These are phyloP conservation scores for Monopterus albus DNA, from an alignment of 2,113 vertebrate genomes.

Conservation along the genomic window DNA sequence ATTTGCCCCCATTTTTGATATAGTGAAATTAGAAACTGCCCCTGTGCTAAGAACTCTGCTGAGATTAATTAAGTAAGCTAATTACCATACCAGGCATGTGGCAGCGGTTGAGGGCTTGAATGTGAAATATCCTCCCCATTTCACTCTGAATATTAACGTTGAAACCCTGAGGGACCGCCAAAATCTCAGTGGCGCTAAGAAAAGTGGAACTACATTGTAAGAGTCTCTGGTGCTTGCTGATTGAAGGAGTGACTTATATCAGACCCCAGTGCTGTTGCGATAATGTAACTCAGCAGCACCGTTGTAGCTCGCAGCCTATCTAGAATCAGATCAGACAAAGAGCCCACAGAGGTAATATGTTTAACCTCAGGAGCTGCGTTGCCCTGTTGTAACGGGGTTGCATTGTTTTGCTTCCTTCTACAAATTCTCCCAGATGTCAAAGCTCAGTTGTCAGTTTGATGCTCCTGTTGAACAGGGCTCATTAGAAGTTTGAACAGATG, in stretches of 20 bases:
- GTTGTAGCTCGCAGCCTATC: constrained; percentile 24
- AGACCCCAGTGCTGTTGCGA: constrained; percentile 12
- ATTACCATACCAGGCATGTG: constrained; percentile 78
- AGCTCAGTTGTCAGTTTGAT: constrained; percentile 28
- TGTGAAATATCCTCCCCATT: constrained; percentile 78
- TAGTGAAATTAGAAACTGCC: constrained; percentile 74
- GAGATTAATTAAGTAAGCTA: constrained; percentile 81
- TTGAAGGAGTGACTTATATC: constrained; percentile 39
- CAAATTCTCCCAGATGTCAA: constrained; percentile 21
- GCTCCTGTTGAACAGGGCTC: neutral
- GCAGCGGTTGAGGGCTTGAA: constrained; percentile 75
- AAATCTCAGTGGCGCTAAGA: constrained; percentile 68
- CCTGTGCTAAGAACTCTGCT: constrained; percentile 73
- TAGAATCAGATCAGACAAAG: constrained; percentile 51
- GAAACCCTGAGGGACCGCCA: constrained; percentile 70
- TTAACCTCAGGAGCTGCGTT: constrained; percentile 29
- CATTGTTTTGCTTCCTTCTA: too few relatives aligned
- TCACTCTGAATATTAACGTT: constrained; percentile 81
- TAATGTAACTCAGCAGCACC: constrained; percentile 20
- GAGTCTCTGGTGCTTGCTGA: constrained; percentile 45
- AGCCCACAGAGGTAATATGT: constrained; percentile 50
- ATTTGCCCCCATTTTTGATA: constrained; percentile 66
- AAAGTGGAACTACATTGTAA: constrained; percentile 69
- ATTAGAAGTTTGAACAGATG: constrained; percentile 10
- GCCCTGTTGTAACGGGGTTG: constrained; percentile 39